phyloP scores from a whole-genome alignment of 2,888 invertebrate genomes.

The Dastarcus helophoroides region DNA sequence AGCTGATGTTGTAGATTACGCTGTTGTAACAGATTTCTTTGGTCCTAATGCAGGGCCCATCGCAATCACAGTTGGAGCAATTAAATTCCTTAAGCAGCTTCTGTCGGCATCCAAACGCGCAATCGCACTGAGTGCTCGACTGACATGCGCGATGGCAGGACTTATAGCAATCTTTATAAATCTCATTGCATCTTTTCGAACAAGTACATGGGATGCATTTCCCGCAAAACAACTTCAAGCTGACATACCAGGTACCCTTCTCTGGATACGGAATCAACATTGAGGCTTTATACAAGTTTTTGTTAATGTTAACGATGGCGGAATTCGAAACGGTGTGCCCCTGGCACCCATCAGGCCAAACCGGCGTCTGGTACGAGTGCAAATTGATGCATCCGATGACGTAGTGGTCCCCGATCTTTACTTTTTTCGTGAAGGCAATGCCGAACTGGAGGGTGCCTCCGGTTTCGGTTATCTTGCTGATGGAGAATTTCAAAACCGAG shows the following conservation, averaged over 20 bases:
- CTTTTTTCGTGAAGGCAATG: constrained; percentile 53
- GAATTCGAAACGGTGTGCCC: constrained; percentile 35
- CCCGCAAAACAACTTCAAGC: constrained; percentile 58
- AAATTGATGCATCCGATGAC: constrained; percentile 52
- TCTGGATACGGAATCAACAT: constrained; percentile 72
- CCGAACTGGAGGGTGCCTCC: constrained; percentile 70
- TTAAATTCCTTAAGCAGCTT: constrained; percentile 10
- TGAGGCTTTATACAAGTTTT: constrained; percentile 50
- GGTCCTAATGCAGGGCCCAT: constrained; percentile 29
- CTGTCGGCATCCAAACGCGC: too few relatives aligned
- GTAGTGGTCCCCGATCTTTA: constrained; percentile 36
- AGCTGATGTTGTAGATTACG: constrained; percentile 58
- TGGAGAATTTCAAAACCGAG: constrained; percentile 54
- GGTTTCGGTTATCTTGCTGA: constrained; percentile 61
- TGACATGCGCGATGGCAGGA: too few relatives aligned
- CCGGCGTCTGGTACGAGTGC: constrained; percentile 47
- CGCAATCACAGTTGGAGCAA: constrained; percentile 37
- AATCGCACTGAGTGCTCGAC: too few relatives aligned
- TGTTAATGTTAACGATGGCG: constrained; percentile 53
- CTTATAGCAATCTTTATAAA: too few relatives aligned
- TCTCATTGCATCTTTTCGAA: constrained; percentile 24
- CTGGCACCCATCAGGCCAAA: constrained; percentile 47
- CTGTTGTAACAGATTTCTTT: constrained; percentile 41
- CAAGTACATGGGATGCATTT: constrained; percentile 32
- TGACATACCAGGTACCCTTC: constrained; percentile 71